Evolutionary conservation across 2,797 vertebrate species (phyloP), one percentile per base, ranked within the genome.

Genomic region (Xiphorhynchus erythropygius): DNA sequence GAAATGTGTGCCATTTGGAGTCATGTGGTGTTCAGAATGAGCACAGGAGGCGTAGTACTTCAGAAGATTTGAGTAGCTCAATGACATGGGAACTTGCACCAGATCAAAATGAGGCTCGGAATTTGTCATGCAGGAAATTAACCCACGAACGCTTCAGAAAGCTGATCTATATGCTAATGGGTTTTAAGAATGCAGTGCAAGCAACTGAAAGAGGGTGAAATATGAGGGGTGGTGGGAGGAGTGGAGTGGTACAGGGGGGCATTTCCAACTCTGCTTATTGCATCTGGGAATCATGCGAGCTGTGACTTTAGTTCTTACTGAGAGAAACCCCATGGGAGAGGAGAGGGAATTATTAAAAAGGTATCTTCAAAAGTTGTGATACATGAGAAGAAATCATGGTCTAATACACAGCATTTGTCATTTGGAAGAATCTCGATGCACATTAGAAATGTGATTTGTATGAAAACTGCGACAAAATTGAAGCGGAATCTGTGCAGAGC

Each of bases 61-160:
- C n/a, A 53, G 35, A 84, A 79, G 33, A 80, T 83, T 70, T 64
- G 86, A 90, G 77, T 53, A 55, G 23, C 46, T 23, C 60, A 55
- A 6, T 59, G 76, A 85, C 24, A 57, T 67, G 78, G 84, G 69
- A 81, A 55, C 46, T 68, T 81, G 69, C 67, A 49, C 44, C 52
- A 84, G 55, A 49, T 3, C 76, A 76, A 90, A 94, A 93, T 1
- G 32, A 94, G 70, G 28, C 21, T 56, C 18, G 33, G 74, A 93
- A 91, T 79, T 69, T 53, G 44, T 78, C 91, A 88, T 89, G 93
- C 82, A 92, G 76, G 70, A 96, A 94, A 92, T 94, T 78, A 95
- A 91, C 80, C 69, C 59, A 59, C 0, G 0, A 65, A 87, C 78
- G 55, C 35, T 33, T 84, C 73, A 85, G 62, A 44, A 49, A 91